phyloP scores from a whole-genome alignment of 2,113 vertebrate species.

The Chelonoidis abingdonii region DNA sequence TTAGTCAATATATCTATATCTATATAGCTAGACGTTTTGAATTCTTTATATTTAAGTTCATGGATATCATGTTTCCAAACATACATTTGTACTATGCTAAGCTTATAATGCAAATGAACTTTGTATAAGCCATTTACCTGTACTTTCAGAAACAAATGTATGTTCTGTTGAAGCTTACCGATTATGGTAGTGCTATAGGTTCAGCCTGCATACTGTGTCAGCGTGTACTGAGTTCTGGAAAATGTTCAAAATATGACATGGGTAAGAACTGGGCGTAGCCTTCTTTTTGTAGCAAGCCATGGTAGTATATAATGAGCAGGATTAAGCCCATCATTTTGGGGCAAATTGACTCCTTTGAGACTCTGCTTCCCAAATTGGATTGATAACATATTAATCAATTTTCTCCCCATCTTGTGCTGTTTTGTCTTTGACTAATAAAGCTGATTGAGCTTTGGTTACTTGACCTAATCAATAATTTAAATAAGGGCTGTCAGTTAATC shows the following conservation, averaged over 20 bases:
- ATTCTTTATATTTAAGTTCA: not conserved
- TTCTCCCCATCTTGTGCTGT: not conserved
- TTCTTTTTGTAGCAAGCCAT: not conserved
- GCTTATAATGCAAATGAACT: not conserved
- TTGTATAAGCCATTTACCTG: not conserved
- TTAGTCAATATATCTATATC: not conserved
- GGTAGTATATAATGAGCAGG: not conserved
- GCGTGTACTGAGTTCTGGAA: not conserved
- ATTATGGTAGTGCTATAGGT: not conserved
- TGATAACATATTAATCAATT: not conserved
- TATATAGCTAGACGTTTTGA: not conserved
- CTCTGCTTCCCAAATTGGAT: not conserved
- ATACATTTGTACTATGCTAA: not conserved
- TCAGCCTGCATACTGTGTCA: not conserved
- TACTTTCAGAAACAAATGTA: not conserved
- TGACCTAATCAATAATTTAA: not conserved
- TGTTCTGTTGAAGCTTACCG: not conserved
- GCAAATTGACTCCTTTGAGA: not conserved
- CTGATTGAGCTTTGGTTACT: not conserved
- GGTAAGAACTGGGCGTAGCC: not conserved
- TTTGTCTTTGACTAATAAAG: not conserved
- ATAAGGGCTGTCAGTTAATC: too few relatives aligned
- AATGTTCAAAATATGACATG: not conserved
- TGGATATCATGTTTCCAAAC: not conserved
- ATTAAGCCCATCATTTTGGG: not conserved